Conservation (phyloP, 2,888 invertebrate genomes). For the Syritta pipiens region DNA sequence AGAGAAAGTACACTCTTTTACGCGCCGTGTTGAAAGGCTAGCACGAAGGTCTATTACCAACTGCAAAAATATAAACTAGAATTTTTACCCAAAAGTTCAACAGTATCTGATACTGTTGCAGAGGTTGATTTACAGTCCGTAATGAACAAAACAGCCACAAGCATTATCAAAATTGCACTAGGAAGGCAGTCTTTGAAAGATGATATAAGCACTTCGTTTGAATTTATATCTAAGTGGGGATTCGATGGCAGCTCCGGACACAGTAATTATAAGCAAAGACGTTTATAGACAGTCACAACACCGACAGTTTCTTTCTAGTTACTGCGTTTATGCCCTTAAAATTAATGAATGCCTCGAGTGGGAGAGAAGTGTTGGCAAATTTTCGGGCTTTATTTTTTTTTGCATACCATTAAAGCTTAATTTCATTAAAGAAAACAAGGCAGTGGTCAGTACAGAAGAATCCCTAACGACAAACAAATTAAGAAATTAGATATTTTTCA, state of each 20-base stretch:
- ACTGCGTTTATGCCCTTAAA: no score
- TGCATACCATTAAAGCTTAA: no score
- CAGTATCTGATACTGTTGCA: no score
- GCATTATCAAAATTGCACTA: conserved; percentile 6
- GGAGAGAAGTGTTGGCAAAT: no score
- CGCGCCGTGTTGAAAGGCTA: conserved; percentile 10
- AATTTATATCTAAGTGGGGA: background rate
- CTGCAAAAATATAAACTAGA: background rate
- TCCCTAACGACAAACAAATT: no score
- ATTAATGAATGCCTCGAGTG: no score
- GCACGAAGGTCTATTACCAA: conserved; percentile 3
- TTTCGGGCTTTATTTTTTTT: no score
- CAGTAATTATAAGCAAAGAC: conserved; percentile 4
- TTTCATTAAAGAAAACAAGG: no score
- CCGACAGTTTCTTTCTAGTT: conserved; percentile 12
- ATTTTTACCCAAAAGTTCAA: background rate
- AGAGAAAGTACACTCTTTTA: conserved; percentile 19
- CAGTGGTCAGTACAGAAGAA: no score
- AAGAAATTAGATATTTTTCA: no score
- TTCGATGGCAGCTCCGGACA: no score
- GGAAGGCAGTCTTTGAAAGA: background rate
- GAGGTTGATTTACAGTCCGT: no score
- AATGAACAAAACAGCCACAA: conserved; percentile 9
- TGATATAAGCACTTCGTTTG: conserved; percentile 1
- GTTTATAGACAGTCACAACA: background rate